Evolutionary conservation across 30 jellyfish, hydroid and myxozoan genomes (phyloP).

Genomic region (Cassiopea andromeda): DNA sequence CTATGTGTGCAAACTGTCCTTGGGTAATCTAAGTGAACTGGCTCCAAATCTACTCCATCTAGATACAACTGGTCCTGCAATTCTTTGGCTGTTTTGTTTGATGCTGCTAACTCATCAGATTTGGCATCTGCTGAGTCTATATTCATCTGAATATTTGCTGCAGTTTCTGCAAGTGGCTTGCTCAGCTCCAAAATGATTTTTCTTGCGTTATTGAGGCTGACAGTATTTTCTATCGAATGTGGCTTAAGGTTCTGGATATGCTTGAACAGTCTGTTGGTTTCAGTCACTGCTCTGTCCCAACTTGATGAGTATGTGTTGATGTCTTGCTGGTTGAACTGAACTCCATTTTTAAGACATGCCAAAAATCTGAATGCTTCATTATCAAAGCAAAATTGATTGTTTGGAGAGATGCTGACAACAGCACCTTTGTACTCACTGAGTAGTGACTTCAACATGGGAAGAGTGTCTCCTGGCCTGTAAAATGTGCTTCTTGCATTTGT

Average conservation of each 20-base stretch:
- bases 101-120: constrained; percentile 33
- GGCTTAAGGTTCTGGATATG: constrained; percentile 52
- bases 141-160: constrained; percentile 51
- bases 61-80: constrained; percentile 39
- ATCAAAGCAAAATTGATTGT: constrained; percentile 70
- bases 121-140: constrained; percentile 57
- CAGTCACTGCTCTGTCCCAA: constrained; percentile 72
- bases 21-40: constrained; percentile 41
- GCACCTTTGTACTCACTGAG: constrained; percentile 61
- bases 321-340: constrained; percentile 43
- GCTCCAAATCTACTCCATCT: constrained; percentile 36
- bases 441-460: constrained; percentile 47
- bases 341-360: constrained; percentile 59
- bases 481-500: constrained; percentile 80
- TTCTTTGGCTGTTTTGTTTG: constrained; percentile 60
- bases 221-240: constrained; percentile 51
- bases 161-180: constrained; percentile 69
- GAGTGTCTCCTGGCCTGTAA: constrained; percentile 82
- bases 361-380: constrained; percentile 76
- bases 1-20: constrained; percentile 63
- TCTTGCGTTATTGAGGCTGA: constrained; percentile 68
- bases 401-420: constrained; percentile 25
- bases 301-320: constrained; percentile 72
- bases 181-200: constrained; percentile 60
- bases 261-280: constrained; percentile 49